A percentile compares a stretch with the other conserved stretches of the same genome.
These are phyloP conservation scores for Pangasius sanitwongsei DNA, from an alignment of 2,797 vertebrate species.

Conservation along the genomic window DNA sequence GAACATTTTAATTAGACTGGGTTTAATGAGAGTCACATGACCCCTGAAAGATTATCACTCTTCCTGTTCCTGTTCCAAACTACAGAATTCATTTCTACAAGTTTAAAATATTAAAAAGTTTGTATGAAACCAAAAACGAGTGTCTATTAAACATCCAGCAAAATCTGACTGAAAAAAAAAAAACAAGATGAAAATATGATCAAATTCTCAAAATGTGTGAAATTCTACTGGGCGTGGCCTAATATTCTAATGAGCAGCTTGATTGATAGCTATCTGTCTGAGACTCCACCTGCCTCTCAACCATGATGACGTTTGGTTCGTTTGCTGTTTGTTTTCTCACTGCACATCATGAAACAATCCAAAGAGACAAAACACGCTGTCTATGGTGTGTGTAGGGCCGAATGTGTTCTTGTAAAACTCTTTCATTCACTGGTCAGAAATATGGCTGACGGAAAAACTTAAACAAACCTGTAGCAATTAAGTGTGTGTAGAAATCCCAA, in stretches of 20 bases:
- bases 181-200: not conserved
- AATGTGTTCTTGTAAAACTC: not conserved
- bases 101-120: not conserved
- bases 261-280: not conserved
- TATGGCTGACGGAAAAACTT: not conserved
- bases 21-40: conserved; percentile 26
- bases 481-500: not conserved
- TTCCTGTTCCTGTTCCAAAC: not conserved
- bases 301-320: not conserved
- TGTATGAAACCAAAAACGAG: not conserved
- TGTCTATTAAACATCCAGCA: not conserved
- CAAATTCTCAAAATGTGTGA: not conserved
- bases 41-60: conserved; percentile 50
- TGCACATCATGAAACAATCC: not conserved
- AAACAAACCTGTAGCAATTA: not conserved
- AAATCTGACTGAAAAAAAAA: not conserved
- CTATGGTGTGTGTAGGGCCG: not conserved
- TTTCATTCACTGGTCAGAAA: not conserved
- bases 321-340: not conserved
- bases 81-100: not conserved
- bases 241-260: not conserved
- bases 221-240: not conserved
- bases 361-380: not conserved
- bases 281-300: not conserved
- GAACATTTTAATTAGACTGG: conserved; percentile 56